Conservation (phyloP, 2,113 vertebrate genomes). For the Excalfactoria chinensis region DNA sequence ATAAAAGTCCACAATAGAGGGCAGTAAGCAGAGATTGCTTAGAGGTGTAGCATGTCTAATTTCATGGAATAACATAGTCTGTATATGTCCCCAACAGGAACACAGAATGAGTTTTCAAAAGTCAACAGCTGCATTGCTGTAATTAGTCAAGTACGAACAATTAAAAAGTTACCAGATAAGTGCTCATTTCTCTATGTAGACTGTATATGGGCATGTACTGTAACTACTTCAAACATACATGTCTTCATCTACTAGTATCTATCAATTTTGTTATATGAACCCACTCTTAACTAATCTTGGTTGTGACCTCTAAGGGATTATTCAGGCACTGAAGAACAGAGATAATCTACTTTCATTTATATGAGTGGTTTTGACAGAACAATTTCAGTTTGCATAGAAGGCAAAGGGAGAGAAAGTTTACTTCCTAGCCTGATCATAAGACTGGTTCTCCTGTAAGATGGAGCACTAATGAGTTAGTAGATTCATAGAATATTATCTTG, state of each 20-base stretch:
- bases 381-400: background rate
- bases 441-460: background rate
- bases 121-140: background rate
- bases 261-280: background rate
- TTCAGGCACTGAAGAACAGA: background rate
- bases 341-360: background rate
- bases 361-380: background rate
- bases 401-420: background rate
- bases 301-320: background rate
- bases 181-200: background rate
- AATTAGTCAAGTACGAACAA: background rate
- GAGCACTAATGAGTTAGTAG: background rate
- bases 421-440: background rate
- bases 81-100: background rate
- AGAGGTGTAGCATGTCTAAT: background rate
- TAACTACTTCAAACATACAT: background rate
- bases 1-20: background rate
- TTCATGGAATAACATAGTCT: background rate
- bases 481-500: background rate
- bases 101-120: background rate
- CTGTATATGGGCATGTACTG: accelerated
- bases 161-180: background rate
- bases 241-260: background rate
- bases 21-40: background rate
- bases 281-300: background rate